Conservation (phyloP, 2,888 invertebrate genomes). For the Parasteatoda lunata region DNA sequence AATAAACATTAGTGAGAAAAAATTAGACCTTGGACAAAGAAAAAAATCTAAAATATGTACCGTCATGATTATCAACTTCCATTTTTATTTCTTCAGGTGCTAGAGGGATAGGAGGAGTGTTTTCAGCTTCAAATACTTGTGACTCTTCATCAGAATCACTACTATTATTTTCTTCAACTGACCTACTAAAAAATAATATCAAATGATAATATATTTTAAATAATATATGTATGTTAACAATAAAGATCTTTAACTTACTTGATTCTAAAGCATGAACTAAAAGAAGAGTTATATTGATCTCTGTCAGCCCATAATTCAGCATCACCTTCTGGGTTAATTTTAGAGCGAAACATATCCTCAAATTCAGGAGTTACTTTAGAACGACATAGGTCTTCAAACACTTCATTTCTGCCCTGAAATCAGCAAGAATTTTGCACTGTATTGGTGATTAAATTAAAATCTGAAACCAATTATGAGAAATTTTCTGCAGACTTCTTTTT, state of each 20-base stretch:
- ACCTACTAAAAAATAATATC: conserved; percentile 20
- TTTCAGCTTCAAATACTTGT: conserved; percentile 72
- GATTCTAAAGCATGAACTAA: conserved; percentile 56
- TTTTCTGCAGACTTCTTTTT: too few relatives aligned
- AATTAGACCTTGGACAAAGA: too few relatives aligned
- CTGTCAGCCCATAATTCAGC: conserved; percentile 75
- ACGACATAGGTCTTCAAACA: conserved; percentile 80
- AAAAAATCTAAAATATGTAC: conserved; percentile 72
- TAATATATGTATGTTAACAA: conserved; percentile 20
- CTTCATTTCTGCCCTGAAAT: conserved; percentile 75
- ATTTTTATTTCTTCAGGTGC: conserved; percentile 71
- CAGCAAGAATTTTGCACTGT: neutral
- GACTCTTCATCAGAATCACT: conserved; percentile 75
- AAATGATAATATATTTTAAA: neutral
- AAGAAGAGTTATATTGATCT: conserved; percentile 72
- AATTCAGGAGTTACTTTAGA: conserved; percentile 76
- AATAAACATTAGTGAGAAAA: too few relatives aligned
- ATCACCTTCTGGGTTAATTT: conserved; percentile 73
- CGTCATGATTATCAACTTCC: conserved; percentile 76
- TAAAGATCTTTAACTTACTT: neutral
- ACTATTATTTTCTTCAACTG: conserved; percentile 70
- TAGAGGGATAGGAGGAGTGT: conserved; percentile 25
- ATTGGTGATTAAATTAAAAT: neutral
- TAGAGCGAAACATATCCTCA: conserved; percentile 78
- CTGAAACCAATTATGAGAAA: too few relatives aligned